phyloP scores from a whole-genome alignment of 1,140 invertebrate genomes.

The Drosophila truncata region DNA sequence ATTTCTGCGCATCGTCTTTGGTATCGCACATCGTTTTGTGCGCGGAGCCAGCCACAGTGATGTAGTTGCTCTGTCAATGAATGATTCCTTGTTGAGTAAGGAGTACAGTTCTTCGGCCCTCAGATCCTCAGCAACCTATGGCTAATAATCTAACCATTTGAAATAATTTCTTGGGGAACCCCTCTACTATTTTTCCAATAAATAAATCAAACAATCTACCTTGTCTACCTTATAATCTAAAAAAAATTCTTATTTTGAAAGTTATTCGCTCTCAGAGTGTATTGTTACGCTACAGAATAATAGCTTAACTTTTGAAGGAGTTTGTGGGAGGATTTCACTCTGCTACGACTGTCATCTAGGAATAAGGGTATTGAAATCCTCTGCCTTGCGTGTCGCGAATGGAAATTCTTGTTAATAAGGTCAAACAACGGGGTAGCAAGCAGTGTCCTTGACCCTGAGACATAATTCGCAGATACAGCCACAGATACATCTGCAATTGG shows the following conservation, averaged over 20 bases:
- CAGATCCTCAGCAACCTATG: neutral
- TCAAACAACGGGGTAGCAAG: slow-evolving; percentile 34
- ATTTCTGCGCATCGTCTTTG: slow-evolving; percentile 90
- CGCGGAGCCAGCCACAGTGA: slow-evolving; percentile 63
- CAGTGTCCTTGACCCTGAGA: slow-evolving; percentile 60
- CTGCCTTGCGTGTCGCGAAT: slow-evolving; percentile 3
- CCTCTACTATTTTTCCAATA: neutral
- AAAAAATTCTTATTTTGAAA: neutral
- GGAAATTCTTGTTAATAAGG: slow-evolving; percentile 36
- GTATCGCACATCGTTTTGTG: slow-evolving; percentile 87
- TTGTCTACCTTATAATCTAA: neutral
- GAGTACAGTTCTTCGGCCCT: neutral
- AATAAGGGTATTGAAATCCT: slow-evolving; percentile 2
- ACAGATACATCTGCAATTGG: slow-evolving; percentile 31
- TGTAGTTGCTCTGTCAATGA: slow-evolving; percentile 45
- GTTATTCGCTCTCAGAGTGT: neutral
- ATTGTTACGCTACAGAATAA: neutral
- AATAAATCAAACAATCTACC: neutral
- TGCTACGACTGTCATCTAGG: neutral
- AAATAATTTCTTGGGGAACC: neutral
- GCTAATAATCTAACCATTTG: neutral
- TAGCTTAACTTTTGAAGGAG: neutral
- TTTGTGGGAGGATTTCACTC: neutral
- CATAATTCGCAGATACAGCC: slow-evolving; percentile 36
- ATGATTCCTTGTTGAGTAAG: neutral